These are phyloP conservation scores for Eolophus roseicapilla DNA, from an alignment of 2,113 vertebrate species.

Conservation along the genomic window DNA sequence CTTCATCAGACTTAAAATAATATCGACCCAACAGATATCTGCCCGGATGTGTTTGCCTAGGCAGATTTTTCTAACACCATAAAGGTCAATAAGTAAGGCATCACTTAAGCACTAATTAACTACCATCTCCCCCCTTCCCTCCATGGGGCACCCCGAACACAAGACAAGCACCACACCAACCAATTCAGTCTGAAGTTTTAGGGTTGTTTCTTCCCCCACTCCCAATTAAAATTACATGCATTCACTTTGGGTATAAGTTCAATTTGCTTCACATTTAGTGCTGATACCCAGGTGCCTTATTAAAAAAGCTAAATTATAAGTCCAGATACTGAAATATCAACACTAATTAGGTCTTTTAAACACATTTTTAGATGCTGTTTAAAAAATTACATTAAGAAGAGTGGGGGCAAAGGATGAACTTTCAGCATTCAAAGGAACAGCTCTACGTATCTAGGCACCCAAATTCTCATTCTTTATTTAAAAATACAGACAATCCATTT, in stretches of 20 bases:
- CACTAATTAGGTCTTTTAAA: neutral
- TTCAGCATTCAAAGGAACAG: neutral
- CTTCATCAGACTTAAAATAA: slow-evolving; percentile 28
- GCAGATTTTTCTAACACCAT: neutral
- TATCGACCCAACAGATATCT: neutral
- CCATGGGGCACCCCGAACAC: neutral
- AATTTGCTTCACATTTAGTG: neutral
- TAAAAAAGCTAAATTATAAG: neutral
- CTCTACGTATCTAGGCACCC: neutral
- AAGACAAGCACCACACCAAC: neutral
- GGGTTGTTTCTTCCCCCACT: neutral
- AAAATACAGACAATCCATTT: neutral
- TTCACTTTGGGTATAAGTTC: neutral
- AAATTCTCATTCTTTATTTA: neutral
- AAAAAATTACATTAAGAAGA: neutral
- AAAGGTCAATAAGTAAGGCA: neutral
- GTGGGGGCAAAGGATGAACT: neutral
- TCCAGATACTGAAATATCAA: slow-evolving; percentile 11
- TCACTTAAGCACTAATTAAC: neutral
- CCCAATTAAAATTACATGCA: neutral
- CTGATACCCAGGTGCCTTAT: neutral
- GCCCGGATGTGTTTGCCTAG: neutral
- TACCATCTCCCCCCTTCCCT: neutral
- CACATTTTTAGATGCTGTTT: neutral
- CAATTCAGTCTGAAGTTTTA: neutral